Conservation (phyloP, 2,888 invertebrate genomes). For the Malthinus seriepunctatus region DNA sequence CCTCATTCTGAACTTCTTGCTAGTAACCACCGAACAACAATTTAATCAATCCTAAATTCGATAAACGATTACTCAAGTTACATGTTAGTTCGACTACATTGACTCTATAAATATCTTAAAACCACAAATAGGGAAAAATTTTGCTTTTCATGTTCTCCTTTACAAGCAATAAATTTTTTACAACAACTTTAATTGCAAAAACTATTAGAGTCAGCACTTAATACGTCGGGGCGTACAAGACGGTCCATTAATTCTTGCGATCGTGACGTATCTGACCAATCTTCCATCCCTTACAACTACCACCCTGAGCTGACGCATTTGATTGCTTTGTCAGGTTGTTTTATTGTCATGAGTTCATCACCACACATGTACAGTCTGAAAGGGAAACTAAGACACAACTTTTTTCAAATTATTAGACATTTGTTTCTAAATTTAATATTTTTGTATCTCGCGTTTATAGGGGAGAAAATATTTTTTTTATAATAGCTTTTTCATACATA, state of each 20-base stretch:
- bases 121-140: too few relatives aligned
- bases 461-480: background rate
- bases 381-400: conserved; percentile 39
- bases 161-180: conserved; percentile 24
- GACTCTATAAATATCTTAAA: too few relatives aligned
- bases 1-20: too few relatives aligned
- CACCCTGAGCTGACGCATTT: conserved; percentile 45
- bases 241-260: conserved; percentile 29
- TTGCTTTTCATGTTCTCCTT: background rate
- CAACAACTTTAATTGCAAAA: conserved; percentile 26
- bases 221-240: conserved; percentile 27
- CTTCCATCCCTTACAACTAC: conserved; percentile 39
- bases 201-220: conserved; percentile 30
- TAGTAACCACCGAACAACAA: too few relatives aligned
- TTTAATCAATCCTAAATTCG: too few relatives aligned
- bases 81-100: too few relatives aligned
- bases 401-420: too few relatives aligned
- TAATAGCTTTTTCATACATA: too few relatives aligned
- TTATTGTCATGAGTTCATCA: conserved; percentile 51
- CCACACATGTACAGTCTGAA: too few relatives aligned
- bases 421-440: background rate
- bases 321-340: conserved; percentile 54
- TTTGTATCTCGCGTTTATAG: background rate
- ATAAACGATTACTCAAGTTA: too few relatives aligned
- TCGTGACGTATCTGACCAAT: conserved; percentile 54